Evolutionary conservation across 2,113 vertebrate genomes (phyloP).

Genomic region (Rana temporaria): DNA sequence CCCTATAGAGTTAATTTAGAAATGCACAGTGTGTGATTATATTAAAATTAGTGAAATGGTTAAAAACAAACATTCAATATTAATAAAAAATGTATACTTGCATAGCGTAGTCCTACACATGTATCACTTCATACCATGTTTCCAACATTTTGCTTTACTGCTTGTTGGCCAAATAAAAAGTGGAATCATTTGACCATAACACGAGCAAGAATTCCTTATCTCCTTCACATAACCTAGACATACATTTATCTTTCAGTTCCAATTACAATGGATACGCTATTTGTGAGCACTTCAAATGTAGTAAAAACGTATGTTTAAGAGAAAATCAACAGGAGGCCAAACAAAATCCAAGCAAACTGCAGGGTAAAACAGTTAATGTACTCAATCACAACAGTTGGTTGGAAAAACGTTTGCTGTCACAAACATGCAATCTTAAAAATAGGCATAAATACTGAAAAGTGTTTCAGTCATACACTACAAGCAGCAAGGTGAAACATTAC

Average conservation of each 20-base stretch:
- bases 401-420: slow-evolving; percentile 6
- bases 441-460: slow-evolving; percentile 16
- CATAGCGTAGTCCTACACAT: neutral
- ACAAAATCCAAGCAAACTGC: slow-evolving; percentile 17
- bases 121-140: neutral
- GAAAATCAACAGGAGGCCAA: slow-evolving; percentile 1
- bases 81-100: too few relatives aligned
- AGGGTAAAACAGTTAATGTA: slow-evolving; percentile 16
- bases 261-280: slow-evolving; percentile 26
- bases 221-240: slow-evolving; percentile 32
- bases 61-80: too few relatives aligned
- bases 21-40: too few relatives aligned
- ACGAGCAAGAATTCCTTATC: neutral
- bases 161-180: neutral
- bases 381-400: slow-evolving; percentile 17
- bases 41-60: too few relatives aligned
- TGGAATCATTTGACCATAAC: neutral
- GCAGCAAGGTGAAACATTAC: neutral
- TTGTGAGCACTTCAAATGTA: slow-evolving; percentile 17
- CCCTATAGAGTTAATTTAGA: too few relatives aligned
- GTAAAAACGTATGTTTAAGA: slow-evolving; percentile 20
- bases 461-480: neutral
- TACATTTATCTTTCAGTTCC: slow-evolving; percentile 6
- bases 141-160: neutral
- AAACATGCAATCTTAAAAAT: slow-evolving; percentile 20